Evolutionary conservation across 1,140 invertebrate genomes (phyloP), one percentile per base, ranked within the genome.

Genomic region (Apis mellifera): DNA sequence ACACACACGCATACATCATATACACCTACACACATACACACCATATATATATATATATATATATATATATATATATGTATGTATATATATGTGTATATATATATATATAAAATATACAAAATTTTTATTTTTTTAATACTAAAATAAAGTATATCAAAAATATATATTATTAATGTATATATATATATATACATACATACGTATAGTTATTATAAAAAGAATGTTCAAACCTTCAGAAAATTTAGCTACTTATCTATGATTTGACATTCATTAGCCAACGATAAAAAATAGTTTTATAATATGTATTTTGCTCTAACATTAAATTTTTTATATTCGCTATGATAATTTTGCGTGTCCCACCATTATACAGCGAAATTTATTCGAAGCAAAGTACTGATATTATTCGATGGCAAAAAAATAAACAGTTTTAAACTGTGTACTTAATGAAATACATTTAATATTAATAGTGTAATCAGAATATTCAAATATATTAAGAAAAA

Each of bases 251-350:
- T 69, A 26, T 77, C 52, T n/a, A n/a, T 21, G 73, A 62, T 77
- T 70, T 82, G 80, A 77, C 80, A 65, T 82, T 82, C 72, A 64
- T 77, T 60, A 48, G 74, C 80, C 50, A 82, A 82, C 55, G 48
- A 48, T 70, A 57, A 66, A 75, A 15, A 77, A 75, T 77, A 66
- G 60, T 26, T 82, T 82, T 75, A 70, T 77, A 74, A 77, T 77
- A 77, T 77, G 65, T 52, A 77, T 77, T 55, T 68, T 82, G 57
- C 17, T 68, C 50, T 76, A 62, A 82, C 74, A 23, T 82, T 82
- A 66, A 42, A 42, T 60, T 64, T 69, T 72, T 55, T 75, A 70
- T 50, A 55, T 82, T 82, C 77, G 66, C 65, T 77, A 82, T 82
- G 80, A 77, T 82, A 82, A 82, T 82, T 62, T 64, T 73, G 48